phyloP scores from a whole-genome alignment of 2,797 vertebrate genomes.

The Echiichthys vipera region DNA sequence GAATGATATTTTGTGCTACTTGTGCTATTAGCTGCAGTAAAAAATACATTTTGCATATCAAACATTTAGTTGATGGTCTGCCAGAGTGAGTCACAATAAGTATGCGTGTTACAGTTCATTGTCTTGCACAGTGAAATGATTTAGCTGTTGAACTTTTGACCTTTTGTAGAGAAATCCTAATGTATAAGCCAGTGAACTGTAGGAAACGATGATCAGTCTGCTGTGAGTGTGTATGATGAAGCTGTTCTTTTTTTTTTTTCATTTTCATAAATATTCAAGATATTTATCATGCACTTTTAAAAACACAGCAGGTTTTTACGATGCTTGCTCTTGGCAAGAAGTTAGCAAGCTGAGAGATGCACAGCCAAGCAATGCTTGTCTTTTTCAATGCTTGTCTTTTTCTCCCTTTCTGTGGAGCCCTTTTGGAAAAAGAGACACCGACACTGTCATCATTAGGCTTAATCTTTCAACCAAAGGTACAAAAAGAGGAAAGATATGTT shows the following conservation, averaged over 20 bases:
- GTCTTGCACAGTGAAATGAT: conserved; percentile 32
- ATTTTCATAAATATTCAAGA: conserved; percentile 73
- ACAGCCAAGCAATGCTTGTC: conserved; percentile 17
- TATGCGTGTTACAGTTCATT: conserved; percentile 27
- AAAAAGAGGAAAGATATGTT: conserved; percentile 23
- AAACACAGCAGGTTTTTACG: conserved; percentile 67
- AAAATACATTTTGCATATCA: conserved; percentile 53
- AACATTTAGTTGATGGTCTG: conserved; percentile 61
- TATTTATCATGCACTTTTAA: conserved; percentile 64
- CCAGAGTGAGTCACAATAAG: conserved; percentile 38
- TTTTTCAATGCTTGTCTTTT: conserved; percentile 3
- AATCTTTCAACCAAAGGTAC: conserved; percentile 28
- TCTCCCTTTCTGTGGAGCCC: conserved; percentile 1
- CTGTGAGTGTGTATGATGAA: conserved; percentile 47
- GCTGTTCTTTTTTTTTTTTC: conserved; percentile 54
- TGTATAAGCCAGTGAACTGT: conserved; percentile 33
- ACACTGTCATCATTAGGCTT: conserved; percentile 21
- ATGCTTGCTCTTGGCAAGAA: conserved; percentile 48
- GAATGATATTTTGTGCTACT: conserved; percentile 68
- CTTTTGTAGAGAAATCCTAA: conserved; percentile 4
- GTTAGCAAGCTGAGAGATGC: conserved; percentile 44
- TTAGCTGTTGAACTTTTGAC: conserved; percentile 66
- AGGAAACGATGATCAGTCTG: conserved; percentile 57
- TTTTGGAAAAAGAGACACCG: conserved; percentile 36
- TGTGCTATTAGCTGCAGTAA: conserved; percentile 59